These are phyloP conservation scores for Melanerpes aurifrons DNA, from an alignment of 2,113 vertebrate species.

Conservation along the genomic window DNA sequence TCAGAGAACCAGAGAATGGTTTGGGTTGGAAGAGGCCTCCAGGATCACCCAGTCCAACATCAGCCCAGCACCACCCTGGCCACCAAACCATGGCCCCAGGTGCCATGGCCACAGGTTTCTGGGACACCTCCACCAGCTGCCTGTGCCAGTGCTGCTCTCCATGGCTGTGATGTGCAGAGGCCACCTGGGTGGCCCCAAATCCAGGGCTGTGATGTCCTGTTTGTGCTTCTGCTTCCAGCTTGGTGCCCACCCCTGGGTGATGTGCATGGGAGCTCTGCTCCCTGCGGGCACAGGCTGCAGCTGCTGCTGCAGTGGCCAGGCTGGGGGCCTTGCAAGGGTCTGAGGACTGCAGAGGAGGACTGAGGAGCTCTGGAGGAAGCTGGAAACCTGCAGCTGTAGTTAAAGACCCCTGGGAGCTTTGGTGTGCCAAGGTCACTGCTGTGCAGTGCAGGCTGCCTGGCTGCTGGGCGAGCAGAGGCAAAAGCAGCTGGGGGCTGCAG, in stretches of 20 bases:
- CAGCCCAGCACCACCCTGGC: too few species aligned
- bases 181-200: not conserved
- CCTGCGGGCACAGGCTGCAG: not conserved
- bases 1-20: too few species aligned
- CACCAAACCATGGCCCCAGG: too few species aligned
- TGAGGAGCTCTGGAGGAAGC: not conserved
- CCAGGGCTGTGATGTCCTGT: rapidly evolving
- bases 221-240: not conserved
- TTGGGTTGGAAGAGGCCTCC: too few species aligned
- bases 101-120: too few species aligned
- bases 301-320: not conserved
- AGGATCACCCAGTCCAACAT: too few species aligned
- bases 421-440: not conserved
- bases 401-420: not conserved
- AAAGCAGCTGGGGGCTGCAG: not conserved
- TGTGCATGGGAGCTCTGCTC: rapidly evolving
- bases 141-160: not conserved
- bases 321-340: not conserved
- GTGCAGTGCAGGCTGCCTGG: not conserved
- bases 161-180: not conserved
- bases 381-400: not conserved
- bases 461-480: not conserved
- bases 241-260: rapidly evolving
- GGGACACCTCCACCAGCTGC: too few species aligned
- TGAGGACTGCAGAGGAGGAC: not conserved